Base-by-base conservation (phyloP, 1,140 invertebrate species). In the Zeugodacus cucurbitae region DNA sequence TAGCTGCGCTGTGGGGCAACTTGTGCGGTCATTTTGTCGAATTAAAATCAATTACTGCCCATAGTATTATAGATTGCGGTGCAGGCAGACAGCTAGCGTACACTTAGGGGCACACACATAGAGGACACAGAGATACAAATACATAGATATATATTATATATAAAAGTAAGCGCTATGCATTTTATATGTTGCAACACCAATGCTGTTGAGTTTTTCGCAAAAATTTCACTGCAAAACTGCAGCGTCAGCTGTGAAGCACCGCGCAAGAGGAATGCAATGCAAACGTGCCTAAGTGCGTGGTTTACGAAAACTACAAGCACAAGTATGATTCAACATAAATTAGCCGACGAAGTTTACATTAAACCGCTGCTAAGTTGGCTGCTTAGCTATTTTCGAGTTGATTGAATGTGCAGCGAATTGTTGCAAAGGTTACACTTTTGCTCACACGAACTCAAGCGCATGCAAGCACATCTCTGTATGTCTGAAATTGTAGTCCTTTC, bases 11-110 rank as follows among this genome's bases (percentile, higher is more conserved):
- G 41, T 48, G 74, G 37, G 41, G 41, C 26, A 48, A 54, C 44
- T 82, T 82, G 22, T 3, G 8, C 44, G 44, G 41, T 26, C 74
- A 29, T 82, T 26, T 44, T 20, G 44, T 26, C 41, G 41, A 44
- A 82, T 82, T 82, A 54, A 48, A 82, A 48, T 82, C 74, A 82
- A 82, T 82, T 82, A 82, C 44, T n/a, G n/a, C 41, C 0, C 34
- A 29, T 41, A 44, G 34, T 26, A 48, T 7, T 82, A 82, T 82
- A 41, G 74, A n/a, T 82, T 48, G 22, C 0, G 17, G 74, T 34
- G 20, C 74, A 48, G 70, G 8, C 37, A 5, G 34, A 41, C 34
- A n/a, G 8, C 2, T 22, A n/a, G 37, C 34, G 17, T 20, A 74
- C 34, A 74, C 4, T 22, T 26, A 32, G 7, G 11, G 29, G 48